Evolutionary conservation across 2,797 vertebrate genomes (phyloP).

Genomic region (Sebastes nivosus): DNA sequence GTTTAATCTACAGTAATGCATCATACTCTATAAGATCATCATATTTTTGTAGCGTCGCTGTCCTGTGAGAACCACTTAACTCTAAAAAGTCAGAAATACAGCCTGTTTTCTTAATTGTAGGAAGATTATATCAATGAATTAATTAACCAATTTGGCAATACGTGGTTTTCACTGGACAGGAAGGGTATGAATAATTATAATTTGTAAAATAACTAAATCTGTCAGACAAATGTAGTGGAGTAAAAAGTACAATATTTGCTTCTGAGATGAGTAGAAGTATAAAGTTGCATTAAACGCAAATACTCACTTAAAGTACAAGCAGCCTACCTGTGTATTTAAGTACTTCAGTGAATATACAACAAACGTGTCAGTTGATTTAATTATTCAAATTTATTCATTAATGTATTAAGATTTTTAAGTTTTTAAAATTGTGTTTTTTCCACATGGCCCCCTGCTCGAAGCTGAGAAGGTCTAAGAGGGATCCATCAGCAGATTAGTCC

Average conservation of each 20-base stretch:
- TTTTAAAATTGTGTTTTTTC: not conserved
- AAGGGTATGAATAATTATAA: not conserved
- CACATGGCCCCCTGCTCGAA: not conserved
- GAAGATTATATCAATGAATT: not conserved
- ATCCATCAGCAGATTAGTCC: not conserved
- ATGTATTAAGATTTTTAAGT: not conserved
- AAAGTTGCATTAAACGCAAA: not conserved
- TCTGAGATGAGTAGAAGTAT: not conserved
- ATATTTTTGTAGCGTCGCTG: not conserved
- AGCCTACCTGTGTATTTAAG: not conserved
- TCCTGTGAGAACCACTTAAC: not conserved
- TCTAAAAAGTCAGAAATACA: too few species aligned
- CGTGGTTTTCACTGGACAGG: not conserved
- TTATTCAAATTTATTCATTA: conserved; percentile 13
- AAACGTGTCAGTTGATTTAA: not conserved
- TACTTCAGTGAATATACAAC: not conserved
- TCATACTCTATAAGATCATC: not conserved
- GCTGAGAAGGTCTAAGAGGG: not conserved
- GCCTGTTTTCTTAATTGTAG: not conserved
- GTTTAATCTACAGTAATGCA: not conserved
- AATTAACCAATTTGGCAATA: not conserved
- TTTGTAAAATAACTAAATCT: not conserved
- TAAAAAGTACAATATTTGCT: not conserved
- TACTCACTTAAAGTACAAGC: not conserved
- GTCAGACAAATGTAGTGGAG: not conserved